phyloP scores from a whole-genome alignment of 2,113 vertebrate genomes.

The Triplophysa tibetana region DNA sequence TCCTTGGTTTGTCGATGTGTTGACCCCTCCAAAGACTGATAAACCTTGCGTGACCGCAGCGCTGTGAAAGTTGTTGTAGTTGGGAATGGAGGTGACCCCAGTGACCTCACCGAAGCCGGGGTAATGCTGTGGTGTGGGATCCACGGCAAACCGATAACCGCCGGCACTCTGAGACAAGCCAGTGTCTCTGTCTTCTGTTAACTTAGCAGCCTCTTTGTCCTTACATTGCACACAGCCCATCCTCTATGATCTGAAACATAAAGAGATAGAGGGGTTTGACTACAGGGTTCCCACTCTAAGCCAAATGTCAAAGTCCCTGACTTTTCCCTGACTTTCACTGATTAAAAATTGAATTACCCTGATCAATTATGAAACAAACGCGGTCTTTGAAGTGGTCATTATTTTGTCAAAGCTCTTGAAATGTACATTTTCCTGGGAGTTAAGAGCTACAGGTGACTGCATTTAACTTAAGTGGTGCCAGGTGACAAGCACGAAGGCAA shows the following conservation, averaged over 20 bases:
- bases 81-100: conserved; percentile 88
- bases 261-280: not conserved
- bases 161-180: conserved; percentile 86
- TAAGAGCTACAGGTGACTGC: too few species aligned
- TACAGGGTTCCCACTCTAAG: too few species aligned
- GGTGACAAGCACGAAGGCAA: too few species aligned
- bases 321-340: too few species aligned
- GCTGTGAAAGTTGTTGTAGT: conserved; percentile 93
- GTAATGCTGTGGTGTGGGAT: conserved; percentile 90
- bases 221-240: conserved; percentile 99
- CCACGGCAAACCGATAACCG: conserved; percentile 89
- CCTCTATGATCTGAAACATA: conserved; percentile 84
- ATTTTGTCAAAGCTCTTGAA: too few species aligned
- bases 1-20: conserved; percentile 87
- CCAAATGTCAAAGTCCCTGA: too few species aligned
- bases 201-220: conserved; percentile 96
- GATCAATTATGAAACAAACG: too few species aligned
- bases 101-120: conserved; percentile 76
- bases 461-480: too few species aligned
- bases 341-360: too few species aligned
- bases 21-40: conserved; percentile 91
- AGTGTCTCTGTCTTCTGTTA: conserved; percentile 86
- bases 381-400: too few species aligned
- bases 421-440: too few species aligned
- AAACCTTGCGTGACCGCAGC: conserved; percentile 82